These are phyloP conservation scores for Creontiades dilutus DNA, from an alignment of 2,888 invertebrate species.

Conservation along the genomic window DNA sequence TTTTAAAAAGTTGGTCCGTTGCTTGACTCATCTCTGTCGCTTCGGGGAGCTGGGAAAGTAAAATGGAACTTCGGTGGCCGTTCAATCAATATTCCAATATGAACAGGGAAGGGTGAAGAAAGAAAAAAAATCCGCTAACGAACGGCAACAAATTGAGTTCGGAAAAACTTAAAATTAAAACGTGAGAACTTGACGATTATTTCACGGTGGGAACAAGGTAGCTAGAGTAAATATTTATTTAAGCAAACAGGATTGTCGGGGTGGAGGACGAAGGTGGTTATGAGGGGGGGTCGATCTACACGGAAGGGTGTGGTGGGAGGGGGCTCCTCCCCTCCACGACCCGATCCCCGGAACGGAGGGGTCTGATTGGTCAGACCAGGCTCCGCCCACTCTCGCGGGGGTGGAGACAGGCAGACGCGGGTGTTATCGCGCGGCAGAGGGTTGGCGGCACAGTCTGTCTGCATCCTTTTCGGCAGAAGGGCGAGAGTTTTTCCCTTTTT, in stretches of 20 bases:
- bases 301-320: too few species aligned
- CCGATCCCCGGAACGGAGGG: not conserved
- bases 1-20: too few species aligned
- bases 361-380: constrained; percentile 8
- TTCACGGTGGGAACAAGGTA: constrained; percentile 13
- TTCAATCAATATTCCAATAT: constrained; percentile 19
- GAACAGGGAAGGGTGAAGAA: not conserved
- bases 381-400: constrained; percentile 55
- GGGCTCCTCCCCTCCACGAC: not conserved
- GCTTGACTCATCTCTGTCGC: too few species aligned
- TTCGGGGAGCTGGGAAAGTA: too few species aligned
- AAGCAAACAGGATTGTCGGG: constrained; percentile 42
- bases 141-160: not conserved
- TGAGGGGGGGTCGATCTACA: not conserved
- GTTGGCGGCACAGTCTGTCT: constrained; percentile 60
- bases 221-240: constrained; percentile 30
- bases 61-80: not conserved
- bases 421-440: constrained; percentile 46
- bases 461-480: constrained; percentile 53
- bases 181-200: constrained; percentile 30
- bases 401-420: constrained; percentile 51
- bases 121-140: not conserved
- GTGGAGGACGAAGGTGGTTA: not conserved
- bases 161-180: constrained; percentile 14
- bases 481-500: not conserved